phyloP scores from a whole-genome alignment of 2,797 vertebrate genomes.

The Triplophysa bombifrons region DNA sequence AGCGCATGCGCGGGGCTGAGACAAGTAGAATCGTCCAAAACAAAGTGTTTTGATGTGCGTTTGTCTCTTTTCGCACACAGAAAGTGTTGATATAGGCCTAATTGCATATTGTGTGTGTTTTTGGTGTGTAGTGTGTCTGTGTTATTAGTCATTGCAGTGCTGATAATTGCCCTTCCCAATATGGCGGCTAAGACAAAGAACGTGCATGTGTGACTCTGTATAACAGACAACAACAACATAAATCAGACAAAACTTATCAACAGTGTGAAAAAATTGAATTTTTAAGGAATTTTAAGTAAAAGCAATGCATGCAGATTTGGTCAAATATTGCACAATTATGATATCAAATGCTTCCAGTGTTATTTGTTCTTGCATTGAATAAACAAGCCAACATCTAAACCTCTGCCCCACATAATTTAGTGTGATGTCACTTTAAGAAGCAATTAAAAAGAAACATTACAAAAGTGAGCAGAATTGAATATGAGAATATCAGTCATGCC shows the following conservation, averaged over 20 bases:
- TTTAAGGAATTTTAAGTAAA: no score
- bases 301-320: not conserved
- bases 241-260: no score
- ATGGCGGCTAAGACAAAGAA: no score
- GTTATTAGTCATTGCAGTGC: no score
- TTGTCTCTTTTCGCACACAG: not conserved
- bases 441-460: slow-evolving; percentile 46
- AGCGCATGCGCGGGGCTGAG: not conserved
- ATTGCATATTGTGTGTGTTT: not conserved
- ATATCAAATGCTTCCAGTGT: not conserved
- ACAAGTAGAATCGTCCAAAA: slow-evolving; percentile 5
- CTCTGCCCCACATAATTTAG: slow-evolving; percentile 36
- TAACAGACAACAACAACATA: no score
- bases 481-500: slow-evolving; percentile 72
- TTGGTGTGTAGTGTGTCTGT: not conserved
- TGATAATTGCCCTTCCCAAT: no score
- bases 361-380: not conserved
- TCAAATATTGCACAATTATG: not conserved
- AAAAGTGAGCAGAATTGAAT: slow-evolving; percentile 53
- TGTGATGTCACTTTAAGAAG: slow-evolving; percentile 29
- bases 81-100: not conserved
- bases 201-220: no score
- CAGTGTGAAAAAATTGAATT: no score
- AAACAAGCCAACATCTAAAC: slow-evolving; percentile 8
- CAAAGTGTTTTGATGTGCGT: not conserved